These are phyloP conservation scores for Carcina quercana DNA, from an alignment of 2,888 invertebrate genomes.

Conservation along the genomic window DNA sequence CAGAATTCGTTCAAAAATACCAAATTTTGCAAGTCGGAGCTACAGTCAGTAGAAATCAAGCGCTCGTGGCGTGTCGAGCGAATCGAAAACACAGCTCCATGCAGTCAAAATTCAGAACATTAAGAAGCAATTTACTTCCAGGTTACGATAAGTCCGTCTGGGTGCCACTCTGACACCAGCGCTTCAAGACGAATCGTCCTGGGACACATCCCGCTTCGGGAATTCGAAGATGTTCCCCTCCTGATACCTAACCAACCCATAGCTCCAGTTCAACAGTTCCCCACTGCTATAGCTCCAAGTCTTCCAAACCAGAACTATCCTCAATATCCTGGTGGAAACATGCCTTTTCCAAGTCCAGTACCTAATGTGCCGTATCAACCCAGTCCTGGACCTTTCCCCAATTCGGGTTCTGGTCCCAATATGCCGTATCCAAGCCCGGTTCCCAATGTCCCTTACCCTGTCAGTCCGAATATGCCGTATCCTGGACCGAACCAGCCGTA, in stretches of 20 bases:
- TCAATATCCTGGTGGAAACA: constrained; percentile 14
- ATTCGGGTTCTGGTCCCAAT: constrained; percentile 19
- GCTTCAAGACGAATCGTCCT: constrained; percentile 32
- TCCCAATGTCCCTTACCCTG: constrained; percentile 24
- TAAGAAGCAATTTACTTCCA: constrained; percentile 23
- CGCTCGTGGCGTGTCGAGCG: no score
- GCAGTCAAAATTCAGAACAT: no score
- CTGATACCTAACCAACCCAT: constrained; percentile 31
- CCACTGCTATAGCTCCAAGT: constrained; percentile 9
- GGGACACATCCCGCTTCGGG: constrained; percentile 44
- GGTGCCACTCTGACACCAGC: constrained; percentile 40
- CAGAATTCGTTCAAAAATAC: no score
- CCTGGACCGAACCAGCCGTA: constrained; percentile 13
- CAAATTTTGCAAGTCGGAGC: no score
- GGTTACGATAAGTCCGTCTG: constrained; percentile 37
- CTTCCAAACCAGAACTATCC: no score
- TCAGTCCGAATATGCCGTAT: constrained; percentile 16
- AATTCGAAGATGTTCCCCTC: constrained; percentile 27
- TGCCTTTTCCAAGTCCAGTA: constrained; percentile 10
- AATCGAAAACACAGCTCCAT: no score
- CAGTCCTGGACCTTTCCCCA: constrained; percentile 15
- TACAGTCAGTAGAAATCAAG: no score
- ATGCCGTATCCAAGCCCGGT: constrained; percentile 18
- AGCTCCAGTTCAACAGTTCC: constrained; percentile 13
- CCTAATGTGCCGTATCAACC: constrained; percentile 13